Percentiles rank a stretch among this genome's conserved stretches.
Conservation (phyloP, 2,888 invertebrate genomes). For the Drosophila acutilabella region DNA sequence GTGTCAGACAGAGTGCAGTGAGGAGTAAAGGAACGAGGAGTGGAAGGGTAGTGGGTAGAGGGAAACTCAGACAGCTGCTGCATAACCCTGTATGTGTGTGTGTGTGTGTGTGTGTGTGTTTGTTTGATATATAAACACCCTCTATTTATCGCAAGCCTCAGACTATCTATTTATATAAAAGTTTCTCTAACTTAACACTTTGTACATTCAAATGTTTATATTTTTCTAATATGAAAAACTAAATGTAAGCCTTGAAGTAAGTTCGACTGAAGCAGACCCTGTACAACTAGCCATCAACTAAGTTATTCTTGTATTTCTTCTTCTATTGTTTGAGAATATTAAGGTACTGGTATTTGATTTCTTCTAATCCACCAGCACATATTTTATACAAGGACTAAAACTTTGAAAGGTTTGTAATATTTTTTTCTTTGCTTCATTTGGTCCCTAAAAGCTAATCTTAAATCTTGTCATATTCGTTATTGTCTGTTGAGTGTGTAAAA, state of each 20-base stretch:
- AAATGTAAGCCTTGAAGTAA: neutral
- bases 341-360: too few relatives aligned
- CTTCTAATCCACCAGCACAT: too few relatives aligned
- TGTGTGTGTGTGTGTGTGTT: neutral
- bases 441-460: neutral
- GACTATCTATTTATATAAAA: slow-evolving; percentile 4
- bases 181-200: neutral
- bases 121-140: slow-evolving; percentile 1
- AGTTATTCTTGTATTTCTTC: too few relatives aligned
- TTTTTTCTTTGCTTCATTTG: too few relatives aligned
- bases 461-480: slow-evolving; percentile 53
- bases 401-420: neutral
- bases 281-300: neutral
- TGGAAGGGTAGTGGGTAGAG: too few relatives aligned
- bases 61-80: slow-evolving; percentile 45
- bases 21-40: neutral
- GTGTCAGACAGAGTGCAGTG: slow-evolving; percentile 4
- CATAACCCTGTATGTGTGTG: neutral
- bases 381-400: neutral
- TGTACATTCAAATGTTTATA: neutral
- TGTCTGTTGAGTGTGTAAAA: slow-evolving; percentile 57
- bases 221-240: neutral
- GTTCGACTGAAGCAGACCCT: neutral
- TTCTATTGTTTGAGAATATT: too few relatives aligned
- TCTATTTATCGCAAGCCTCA: slow-evolving; percentile 8